phyloP scores from a whole-genome alignment of 2,797 vertebrate genomes.

The Arnoldichthys spilopterus region DNA sequence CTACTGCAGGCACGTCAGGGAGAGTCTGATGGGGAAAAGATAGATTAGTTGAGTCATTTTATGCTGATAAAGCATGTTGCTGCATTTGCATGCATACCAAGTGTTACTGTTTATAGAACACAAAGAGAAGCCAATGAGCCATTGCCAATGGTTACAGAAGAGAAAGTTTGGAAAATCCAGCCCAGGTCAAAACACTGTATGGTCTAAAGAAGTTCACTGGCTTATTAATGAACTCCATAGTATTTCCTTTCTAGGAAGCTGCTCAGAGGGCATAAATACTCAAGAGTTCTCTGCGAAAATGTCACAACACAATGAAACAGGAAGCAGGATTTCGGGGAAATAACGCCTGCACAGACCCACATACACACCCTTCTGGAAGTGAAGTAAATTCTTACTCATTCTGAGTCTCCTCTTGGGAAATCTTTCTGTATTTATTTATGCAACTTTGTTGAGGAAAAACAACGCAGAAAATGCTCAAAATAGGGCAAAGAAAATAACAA shows the following conservation, averaged over 20 bases:
- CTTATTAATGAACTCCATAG: background rate
- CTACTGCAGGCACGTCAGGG: slow-evolving; percentile 26
- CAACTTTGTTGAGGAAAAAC: slow-evolving; percentile 19
- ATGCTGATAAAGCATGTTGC: slow-evolving; percentile 28
- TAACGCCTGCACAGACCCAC: background rate
- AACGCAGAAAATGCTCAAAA: no score
- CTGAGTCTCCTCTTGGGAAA: slow-evolving; percentile 57
- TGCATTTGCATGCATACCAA: slow-evolving; percentile 6
- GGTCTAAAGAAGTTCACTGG: background rate
- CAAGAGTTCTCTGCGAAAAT: slow-evolving; percentile 44
- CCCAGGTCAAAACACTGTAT: background rate
- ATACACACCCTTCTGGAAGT: slow-evolving; percentile 33
- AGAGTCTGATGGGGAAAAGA: slow-evolving; percentile 22
- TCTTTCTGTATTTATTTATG: slow-evolving; percentile 44
- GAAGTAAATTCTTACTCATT: slow-evolving; percentile 29
- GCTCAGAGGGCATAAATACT: slow-evolving; percentile 1
- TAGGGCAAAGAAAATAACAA: slow-evolving; percentile 34
- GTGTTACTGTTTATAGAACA: background rate
- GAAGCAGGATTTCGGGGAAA: slow-evolving; percentile 61
- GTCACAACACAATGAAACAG: slow-evolving; percentile 65
- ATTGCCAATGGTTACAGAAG: background rate
- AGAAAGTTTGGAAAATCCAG: background rate
- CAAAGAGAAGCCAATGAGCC: background rate
- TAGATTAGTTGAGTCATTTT: slow-evolving; percentile 26
- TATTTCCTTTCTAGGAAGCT: slow-evolving; percentile 3